Conservation (phyloP, 2,113 vertebrate genomes). For the Climacteris rufus region DNA sequence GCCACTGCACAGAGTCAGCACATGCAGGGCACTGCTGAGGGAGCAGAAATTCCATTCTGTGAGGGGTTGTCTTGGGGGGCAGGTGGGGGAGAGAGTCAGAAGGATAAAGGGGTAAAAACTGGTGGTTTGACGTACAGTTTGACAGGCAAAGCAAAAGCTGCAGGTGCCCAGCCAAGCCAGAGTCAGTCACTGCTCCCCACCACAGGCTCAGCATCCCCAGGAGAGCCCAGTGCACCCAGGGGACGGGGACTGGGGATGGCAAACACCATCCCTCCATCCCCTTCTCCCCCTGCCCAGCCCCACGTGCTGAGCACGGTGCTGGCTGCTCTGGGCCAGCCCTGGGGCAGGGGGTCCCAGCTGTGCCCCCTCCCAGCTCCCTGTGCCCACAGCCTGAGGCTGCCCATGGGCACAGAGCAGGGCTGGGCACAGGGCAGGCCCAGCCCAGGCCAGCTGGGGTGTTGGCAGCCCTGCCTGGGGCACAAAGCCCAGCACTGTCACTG, state of each 20-base stretch:
- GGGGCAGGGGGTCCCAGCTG: not conserved
- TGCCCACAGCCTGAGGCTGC: fast-evolving
- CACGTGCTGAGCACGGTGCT: fast-evolving
- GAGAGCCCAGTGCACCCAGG: fast-evolving
- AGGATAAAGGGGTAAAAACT: not conserved
- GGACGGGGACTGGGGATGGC: not conserved
- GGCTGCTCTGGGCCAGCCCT: fast-evolving
- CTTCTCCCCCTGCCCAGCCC: not conserved
- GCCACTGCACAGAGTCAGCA: not conserved
- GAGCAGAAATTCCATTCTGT: not conserved
- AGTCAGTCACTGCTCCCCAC: not conserved
- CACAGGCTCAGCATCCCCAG: not conserved
- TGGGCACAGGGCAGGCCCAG: not conserved
- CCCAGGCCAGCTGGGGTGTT: not conserved
- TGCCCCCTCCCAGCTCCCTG: not conserved
- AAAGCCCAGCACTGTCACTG: not conserved
- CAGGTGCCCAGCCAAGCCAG: not conserved
- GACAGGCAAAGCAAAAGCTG: not conserved
- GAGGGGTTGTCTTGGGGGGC: not conserved
- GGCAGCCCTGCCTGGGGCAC: not conserved
- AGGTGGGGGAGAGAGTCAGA: not conserved
- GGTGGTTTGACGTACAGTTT: not conserved
- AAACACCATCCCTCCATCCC: not conserved
- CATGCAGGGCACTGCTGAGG: fast-evolving
- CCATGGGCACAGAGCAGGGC: not conserved